Evolutionary conservation across 2,888 invertebrate species (phyloP).

Genomic region (Perizoma affinitatum): DNA sequence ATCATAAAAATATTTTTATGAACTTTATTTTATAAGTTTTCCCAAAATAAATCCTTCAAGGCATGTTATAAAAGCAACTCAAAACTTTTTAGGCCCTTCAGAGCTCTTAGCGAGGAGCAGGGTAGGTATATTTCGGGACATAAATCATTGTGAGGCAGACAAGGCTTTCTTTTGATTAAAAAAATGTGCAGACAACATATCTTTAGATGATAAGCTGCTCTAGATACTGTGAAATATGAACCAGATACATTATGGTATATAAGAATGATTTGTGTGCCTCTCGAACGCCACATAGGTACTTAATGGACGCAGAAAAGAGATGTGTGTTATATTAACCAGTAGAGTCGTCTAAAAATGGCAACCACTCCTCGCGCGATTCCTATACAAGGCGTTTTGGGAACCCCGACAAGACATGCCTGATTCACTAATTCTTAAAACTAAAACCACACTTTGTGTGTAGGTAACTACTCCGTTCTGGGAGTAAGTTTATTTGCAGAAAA

Average conservation of each 20-base stretch:
- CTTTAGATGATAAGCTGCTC: constrained; percentile 19
- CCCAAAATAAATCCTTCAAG: constrained; percentile 37
- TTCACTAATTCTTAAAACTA: background rate
- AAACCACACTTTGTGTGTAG: background rate
- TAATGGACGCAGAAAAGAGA: too few relatives aligned
- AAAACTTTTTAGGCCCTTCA: constrained; percentile 35
- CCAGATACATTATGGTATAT: constrained; percentile 1
- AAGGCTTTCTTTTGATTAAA: constrained; percentile 39
- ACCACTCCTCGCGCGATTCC: too few relatives aligned
- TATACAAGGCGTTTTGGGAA: too few relatives aligned
- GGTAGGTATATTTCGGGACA: constrained; percentile 30
- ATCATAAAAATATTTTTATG: constrained; percentile 40
- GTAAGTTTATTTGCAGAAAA: too few relatives aligned
- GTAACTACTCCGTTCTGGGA: too few relatives aligned
- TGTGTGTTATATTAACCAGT: too few relatives aligned
- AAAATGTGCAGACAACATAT: constrained; percentile 32
- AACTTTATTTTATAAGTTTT: constrained; percentile 38
- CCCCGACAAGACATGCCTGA: background rate
- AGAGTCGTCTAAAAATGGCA: too few relatives aligned
- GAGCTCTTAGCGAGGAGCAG: constrained; percentile 29
- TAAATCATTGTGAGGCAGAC: constrained; percentile 40
- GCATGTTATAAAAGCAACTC: constrained; percentile 34
- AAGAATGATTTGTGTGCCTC: too few relatives aligned
- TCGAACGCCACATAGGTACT: too few relatives aligned
- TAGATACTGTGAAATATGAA: background rate